Base-by-base conservation (phyloP, 2,888 invertebrate genomes). In the Galeruca laticollis region DNA sequence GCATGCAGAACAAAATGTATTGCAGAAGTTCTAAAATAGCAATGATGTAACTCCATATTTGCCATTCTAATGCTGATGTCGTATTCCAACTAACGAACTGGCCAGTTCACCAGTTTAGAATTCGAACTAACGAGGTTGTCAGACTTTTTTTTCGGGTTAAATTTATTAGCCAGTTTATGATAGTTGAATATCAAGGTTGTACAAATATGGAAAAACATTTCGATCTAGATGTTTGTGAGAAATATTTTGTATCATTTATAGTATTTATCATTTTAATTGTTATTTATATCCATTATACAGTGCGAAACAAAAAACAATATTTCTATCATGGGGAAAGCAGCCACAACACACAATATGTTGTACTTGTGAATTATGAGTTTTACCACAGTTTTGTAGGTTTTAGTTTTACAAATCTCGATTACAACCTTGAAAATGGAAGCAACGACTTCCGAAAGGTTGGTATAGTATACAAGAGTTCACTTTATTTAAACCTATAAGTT, bases 41-140 rank as follows among this genome's bases (percentile, higher is more conserved):
- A 71, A 68, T 81, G 81, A 81, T 76, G 79, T 76, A 79, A 80
- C 60, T 69, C 68, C 76, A 74, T 76, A 77, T 78, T 79, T 77
- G 75, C 71, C 68, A 79, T 80, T 79, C 79, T 73, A 72, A 76
- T 52, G 73, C 72, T 57, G 64, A 56, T 64, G 68, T 71, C 71
- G 31, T 54, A 26, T 21, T 51, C 21, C 56, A 57, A 11, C n/a
- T 59, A 35, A 51, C 51, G 20, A 51, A 51, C 51, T 51, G 21
- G 40, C 40, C 40, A 40, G 26, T 26, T 26, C 11, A 43, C 43
- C n/a, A 11, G 20, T 54, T 13, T 13, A n/a, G 26, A 31, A 31
- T 31, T 54, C 26, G 31, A 54, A 54, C 31, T 54, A 54, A 54
- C 31, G 54, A 54, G 54, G 26, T 31, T 21, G 54, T 26, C 15